Conservation (phyloP, 2,113 vertebrate genomes). For the Alexandromys fortis region DNA sequence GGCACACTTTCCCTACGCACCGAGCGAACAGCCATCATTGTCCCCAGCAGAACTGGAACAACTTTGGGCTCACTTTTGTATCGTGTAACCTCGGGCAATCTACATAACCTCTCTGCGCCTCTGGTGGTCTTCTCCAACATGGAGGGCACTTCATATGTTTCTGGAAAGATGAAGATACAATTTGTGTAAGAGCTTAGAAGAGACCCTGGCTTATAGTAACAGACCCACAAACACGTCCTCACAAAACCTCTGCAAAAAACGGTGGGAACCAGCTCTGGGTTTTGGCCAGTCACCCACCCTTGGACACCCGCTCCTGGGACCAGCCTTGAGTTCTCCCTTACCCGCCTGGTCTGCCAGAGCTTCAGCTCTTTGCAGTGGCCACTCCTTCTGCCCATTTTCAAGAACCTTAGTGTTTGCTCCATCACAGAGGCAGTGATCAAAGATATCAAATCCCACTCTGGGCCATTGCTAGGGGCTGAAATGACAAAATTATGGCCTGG, state of each 20-base stretch:
- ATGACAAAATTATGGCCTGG: neutral
- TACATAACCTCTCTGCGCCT: neutral
- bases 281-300: neutral
- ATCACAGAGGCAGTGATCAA: slow-evolving; percentile 27
- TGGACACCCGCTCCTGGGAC: neutral
- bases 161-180: neutral
- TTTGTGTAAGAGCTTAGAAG: neutral
- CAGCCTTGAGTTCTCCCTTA: neutral
- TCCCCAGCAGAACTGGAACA: neutral
- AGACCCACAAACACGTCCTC: neutral
- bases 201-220: neutral
- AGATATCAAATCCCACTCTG: neutral
- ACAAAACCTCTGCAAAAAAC: slow-evolving; percentile 20
- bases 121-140: neutral
- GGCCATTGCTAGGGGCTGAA: neutral
- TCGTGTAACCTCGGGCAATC: neutral
- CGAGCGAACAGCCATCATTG: neutral
- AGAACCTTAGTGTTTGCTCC: neutral
- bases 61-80: neutral
- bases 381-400: neutral
- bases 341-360: neutral
- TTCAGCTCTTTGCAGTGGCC: neutral
- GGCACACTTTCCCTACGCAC: neutral
- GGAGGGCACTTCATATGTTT: neutral
- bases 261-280: neutral